phyloP scores from a whole-genome alignment of 1,140 invertebrate genomes.

The Nasonia giraulti region DNA sequence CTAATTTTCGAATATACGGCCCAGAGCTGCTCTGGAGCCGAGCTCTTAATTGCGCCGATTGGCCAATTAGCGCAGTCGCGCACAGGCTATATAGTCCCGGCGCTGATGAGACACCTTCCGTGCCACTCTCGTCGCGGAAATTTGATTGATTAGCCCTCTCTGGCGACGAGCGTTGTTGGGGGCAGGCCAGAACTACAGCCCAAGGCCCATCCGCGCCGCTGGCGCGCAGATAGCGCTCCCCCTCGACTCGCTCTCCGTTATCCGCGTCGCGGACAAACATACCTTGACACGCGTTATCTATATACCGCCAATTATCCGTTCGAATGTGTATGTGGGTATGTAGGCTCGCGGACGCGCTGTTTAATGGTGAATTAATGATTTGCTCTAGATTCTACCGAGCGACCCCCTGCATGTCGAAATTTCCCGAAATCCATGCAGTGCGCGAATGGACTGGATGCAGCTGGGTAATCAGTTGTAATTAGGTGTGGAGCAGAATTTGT shows the following conservation, averaged over 20 bases:
- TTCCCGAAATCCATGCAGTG: neutral
- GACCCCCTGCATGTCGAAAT: neutral
- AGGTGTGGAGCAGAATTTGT: too few relatives aligned
- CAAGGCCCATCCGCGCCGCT: neutral
- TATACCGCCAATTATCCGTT: conserved; percentile 14
- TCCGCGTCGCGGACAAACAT: neutral
- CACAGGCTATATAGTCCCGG: neutral
- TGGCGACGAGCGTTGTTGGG: neutral
- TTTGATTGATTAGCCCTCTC: conserved; percentile 34
- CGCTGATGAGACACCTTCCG: conserved; percentile 39
- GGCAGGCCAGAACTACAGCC: neutral
- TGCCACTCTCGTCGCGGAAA: conserved; percentile 39
- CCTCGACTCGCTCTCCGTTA: too few relatives aligned
- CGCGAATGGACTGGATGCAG: neutral
- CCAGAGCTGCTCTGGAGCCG: neutral
- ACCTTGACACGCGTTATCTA: conserved; percentile 19
- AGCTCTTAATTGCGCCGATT: conserved; percentile 30
- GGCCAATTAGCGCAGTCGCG: conserved; percentile 39
- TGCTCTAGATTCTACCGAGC: conserved; percentile 5
- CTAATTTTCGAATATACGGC: neutral
- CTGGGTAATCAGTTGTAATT: too few relatives aligned
- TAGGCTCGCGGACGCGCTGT: neutral
- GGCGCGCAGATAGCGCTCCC: neutral
- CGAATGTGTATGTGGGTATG: neutral
- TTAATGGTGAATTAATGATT: conserved; percentile 7